Conservation (phyloP, 2,113 vertebrate genomes). For the Prochilodus magdalenae region DNA sequence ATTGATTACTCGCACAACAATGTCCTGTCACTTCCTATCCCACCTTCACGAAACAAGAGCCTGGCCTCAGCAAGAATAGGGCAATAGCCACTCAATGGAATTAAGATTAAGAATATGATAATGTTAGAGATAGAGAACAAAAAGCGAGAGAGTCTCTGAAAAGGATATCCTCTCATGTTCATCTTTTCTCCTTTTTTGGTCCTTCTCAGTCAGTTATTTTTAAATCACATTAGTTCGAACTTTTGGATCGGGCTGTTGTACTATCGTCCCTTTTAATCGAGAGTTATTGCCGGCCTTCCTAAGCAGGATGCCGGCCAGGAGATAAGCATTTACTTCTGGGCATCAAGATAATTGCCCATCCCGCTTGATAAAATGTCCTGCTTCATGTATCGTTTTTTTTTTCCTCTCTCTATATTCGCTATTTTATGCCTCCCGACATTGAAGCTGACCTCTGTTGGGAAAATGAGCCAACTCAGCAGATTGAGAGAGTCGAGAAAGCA, state of each 20-base stretch:
- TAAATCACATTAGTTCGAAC: slow-evolving; percentile 13
- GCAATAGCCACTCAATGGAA: background rate
- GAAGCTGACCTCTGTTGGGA: slow-evolving; percentile 40
- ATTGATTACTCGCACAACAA: slow-evolving; percentile 51
- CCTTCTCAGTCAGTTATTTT: background rate
- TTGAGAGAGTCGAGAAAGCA: slow-evolving; percentile 11
- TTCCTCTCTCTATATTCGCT: slow-evolving; percentile 15
- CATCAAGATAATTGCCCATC: slow-evolving; percentile 34
- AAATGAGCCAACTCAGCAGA: slow-evolving; percentile 44
- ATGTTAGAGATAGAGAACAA: background rate
- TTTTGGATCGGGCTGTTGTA: slow-evolving; percentile 5
- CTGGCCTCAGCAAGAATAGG: background rate
- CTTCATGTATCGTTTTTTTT: slow-evolving; percentile 11
- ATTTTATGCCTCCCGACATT: slow-evolving; percentile 43
- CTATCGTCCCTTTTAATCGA: slow-evolving; percentile 37
- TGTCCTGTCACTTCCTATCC: slow-evolving; percentile 40
- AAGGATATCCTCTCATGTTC: background rate
- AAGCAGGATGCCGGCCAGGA: slow-evolving; percentile 6
- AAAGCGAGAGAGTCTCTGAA: background rate
- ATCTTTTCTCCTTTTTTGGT: background rate
- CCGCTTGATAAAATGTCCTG: slow-evolving; percentile 29
- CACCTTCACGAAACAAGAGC: slow-evolving; percentile 32
- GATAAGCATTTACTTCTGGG: slow-evolving; percentile 28
- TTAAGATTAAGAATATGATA: background rate
- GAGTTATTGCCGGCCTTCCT: slow-evolving; percentile 19